These are phyloP conservation scores for Brevipalpus yothersi DNA, from an alignment of 1,140 invertebrate species.

Conservation along the genomic window DNA sequence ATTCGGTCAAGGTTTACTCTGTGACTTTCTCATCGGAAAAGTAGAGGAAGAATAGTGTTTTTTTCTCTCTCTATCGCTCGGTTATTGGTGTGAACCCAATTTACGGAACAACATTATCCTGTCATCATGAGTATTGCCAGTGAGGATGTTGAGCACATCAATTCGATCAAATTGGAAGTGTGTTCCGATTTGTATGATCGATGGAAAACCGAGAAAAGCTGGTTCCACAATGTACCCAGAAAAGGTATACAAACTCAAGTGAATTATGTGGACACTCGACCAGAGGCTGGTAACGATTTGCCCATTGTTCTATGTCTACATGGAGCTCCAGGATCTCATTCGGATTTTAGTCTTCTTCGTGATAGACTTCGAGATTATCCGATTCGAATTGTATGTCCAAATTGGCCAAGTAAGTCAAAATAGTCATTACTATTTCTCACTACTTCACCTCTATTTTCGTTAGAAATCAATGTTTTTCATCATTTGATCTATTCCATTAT, in stretches of 20 bases:
- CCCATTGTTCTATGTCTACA: conserved; percentile 1
- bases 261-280: conserved; percentile 2
- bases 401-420: not conserved
- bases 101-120: too few species aligned
- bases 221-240: not conserved
- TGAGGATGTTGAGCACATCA: not conserved
- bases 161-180: not conserved
- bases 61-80: too few species aligned
- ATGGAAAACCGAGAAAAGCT: not conserved
- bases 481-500: too few species aligned
- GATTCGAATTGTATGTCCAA: not conserved
- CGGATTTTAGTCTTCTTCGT: not conserved
- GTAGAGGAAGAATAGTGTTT: too few species aligned
- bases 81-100: too few species aligned
- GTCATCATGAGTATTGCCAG: not conserved
- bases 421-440: not conserved
- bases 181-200: not conserved
- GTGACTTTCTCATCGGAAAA: too few species aligned
- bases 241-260: not conserved
- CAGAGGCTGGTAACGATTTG: not conserved
- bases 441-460: too few species aligned
- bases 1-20: too few species aligned
- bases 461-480: too few species aligned
- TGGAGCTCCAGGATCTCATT: conserved; percentile 2
- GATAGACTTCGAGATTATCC: not conserved